Evolutionary conservation across 2,888 invertebrate species (phyloP).

Genomic region (Sesia bembeciformis): DNA sequence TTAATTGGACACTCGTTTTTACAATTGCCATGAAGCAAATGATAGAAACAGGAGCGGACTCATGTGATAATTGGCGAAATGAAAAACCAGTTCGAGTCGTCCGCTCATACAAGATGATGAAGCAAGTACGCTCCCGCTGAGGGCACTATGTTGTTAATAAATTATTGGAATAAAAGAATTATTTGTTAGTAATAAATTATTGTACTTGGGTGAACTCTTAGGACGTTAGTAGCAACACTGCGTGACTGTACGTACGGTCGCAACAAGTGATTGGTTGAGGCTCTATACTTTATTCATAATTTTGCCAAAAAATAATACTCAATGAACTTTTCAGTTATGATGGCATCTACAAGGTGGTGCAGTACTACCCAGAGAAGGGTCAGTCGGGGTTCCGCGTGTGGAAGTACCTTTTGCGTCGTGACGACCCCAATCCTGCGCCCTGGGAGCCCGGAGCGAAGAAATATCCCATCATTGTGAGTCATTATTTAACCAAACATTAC

Average conservation of each 20-base stretch:
- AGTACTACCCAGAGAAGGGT: constrained; percentile 86
- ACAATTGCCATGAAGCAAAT: constrained; percentile 71
- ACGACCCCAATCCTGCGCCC: constrained; percentile 85
- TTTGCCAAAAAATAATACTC: no score
- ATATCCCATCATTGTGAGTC: constrained; percentile 54
- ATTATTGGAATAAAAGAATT: no score
- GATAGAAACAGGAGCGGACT: constrained; percentile 78
- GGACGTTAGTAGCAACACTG: no score
- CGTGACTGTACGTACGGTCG: background rate
- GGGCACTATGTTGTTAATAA: constrained; percentile 54
- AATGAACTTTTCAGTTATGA: constrained; percentile 44
- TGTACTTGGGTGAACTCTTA: no score
- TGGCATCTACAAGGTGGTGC: constrained; percentile 90
- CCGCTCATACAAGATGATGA: constrained; percentile 81
- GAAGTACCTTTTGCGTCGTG: constrained; percentile 84
- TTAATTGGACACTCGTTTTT: no score
- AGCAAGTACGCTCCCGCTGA: constrained; percentile 85
- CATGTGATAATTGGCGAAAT: constrained; percentile 78
- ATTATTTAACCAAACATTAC: background rate
- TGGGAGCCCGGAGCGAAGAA: constrained; percentile 83
- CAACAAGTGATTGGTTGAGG: no score
- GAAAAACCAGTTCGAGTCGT: constrained; percentile 88
- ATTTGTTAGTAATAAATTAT: no score
- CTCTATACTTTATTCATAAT: no score
- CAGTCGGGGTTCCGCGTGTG: constrained; percentile 86